These are phyloP conservation scores for Eleginops maclovinus DNA, from an alignment of 2,113 vertebrate genomes.

Conservation along the genomic window DNA sequence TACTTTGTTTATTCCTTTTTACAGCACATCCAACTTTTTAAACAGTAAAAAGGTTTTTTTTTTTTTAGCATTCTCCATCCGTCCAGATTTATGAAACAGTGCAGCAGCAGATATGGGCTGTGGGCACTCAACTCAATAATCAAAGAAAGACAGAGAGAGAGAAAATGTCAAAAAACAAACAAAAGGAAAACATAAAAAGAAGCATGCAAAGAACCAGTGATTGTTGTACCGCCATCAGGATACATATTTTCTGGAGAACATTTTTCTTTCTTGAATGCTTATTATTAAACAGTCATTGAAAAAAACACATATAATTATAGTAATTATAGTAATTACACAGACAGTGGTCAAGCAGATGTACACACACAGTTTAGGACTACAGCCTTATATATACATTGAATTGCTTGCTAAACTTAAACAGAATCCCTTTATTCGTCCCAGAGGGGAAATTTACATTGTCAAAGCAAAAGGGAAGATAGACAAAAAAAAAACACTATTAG, in stretches of 20 bases:
- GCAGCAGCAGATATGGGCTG: conserved; percentile 25
- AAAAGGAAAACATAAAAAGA: not conserved
- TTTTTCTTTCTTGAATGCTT: not conserved
- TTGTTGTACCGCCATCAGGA: not conserved
- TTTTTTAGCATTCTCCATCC: conserved; percentile 24
- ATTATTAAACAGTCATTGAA: not conserved
- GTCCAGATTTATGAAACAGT: conserved; percentile 19
- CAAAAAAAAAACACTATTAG: too few species aligned
- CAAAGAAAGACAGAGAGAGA: conserved; percentile 27
- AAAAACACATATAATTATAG: not conserved
- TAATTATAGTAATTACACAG: not conserved
- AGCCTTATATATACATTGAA: not conserved
- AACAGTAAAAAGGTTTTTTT: not conserved
- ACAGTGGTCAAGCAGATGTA: conserved; percentile 8
- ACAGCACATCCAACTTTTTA: conserved; percentile 1
- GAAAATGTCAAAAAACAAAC: conserved; percentile 16
- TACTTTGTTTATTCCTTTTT: not conserved
- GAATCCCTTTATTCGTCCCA: too few species aligned
- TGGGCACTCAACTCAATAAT: conserved; percentile 28
- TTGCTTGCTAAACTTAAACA: not conserved
- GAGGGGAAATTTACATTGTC: too few species aligned
- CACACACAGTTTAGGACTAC: not conserved
- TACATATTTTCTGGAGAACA: not conserved
- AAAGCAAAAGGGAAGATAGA: too few species aligned
- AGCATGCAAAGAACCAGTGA: not conserved